phyloP scores from a whole-genome alignment of 2,888 invertebrate genomes.

The Heteropelma amictum region DNA sequence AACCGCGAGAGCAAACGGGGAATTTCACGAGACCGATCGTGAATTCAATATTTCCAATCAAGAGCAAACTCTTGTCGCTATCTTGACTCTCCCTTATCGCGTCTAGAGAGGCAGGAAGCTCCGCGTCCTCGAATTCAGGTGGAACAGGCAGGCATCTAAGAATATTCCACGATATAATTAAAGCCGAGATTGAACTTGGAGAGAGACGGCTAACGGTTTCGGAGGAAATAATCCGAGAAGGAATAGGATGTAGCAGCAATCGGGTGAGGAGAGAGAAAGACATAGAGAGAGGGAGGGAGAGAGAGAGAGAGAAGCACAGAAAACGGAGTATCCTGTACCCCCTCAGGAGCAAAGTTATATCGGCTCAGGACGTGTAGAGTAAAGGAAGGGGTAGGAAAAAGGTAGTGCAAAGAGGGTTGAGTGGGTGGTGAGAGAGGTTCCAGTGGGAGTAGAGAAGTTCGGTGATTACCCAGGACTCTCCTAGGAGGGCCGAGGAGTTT shows the following conservation, averaged over 20 bases:
- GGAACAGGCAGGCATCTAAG: constrained; percentile 23
- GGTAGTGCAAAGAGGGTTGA: constrained; percentile 49
- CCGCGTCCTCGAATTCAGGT: neutral
- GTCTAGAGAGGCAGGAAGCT: constrained; percentile 7
- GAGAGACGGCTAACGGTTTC: constrained; percentile 6
- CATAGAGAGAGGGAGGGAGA: constrained; percentile 19
- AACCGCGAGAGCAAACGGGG: too few relatives aligned
- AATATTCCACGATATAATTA: constrained; percentile 52
- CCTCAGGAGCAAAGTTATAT: constrained; percentile 77
- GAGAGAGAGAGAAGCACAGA: constrained; percentile 54
- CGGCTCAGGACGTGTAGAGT: constrained; percentile 66
- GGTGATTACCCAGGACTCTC: constrained; percentile 78
- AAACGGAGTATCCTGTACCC: constrained; percentile 67
- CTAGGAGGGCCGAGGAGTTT: constrained; percentile 74
- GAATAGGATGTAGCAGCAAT: constrained; percentile 34
- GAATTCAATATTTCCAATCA: neutral
- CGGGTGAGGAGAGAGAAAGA: constrained; percentile 27
- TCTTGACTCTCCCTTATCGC: constrained; percentile 14
- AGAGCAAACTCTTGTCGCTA: neutral
- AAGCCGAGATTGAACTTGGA: constrained; percentile 1
- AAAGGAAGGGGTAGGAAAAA: constrained; percentile 42
- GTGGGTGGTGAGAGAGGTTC: constrained; percentile 67
- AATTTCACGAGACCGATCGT: too few relatives aligned
- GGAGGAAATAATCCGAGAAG: constrained; percentile 24
- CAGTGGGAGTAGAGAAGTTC: constrained; percentile 77